A percentile compares a stretch with the other conserved stretches of the same genome.
Evolutionary conservation across 2,888 invertebrate genomes (phyloP).

Genomic region (Platycheirus rosarum): DNA sequence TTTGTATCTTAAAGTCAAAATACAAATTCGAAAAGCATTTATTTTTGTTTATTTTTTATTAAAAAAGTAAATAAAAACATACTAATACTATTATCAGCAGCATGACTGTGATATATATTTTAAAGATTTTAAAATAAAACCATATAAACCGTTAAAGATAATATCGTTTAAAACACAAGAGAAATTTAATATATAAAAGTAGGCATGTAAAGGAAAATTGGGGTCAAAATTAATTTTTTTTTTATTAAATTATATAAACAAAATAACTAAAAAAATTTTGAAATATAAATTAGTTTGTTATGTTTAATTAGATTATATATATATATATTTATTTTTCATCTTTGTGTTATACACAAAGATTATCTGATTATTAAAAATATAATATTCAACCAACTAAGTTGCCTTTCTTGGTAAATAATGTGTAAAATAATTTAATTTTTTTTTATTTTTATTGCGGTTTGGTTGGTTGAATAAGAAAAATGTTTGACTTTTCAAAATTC

Average conservation of each 20-base stretch:
- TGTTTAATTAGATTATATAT: constrained; percentile 1
- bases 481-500: constrained; percentile 37
- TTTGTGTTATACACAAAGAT: constrained; percentile 72
- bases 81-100: constrained; percentile 76
- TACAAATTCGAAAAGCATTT: constrained; percentile 25
- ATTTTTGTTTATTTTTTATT: constrained; percentile 43
- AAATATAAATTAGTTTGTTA: constrained; percentile 24
- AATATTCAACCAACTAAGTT: constrained; percentile 58
- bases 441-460: constrained; percentile 29
- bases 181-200: constrained; percentile 32
- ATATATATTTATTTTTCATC: constrained; percentile 27
- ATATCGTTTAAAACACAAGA: constrained; percentile 61
- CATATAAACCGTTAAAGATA: constrained; percentile 34
- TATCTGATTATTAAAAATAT: constrained; percentile 18
- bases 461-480: constrained; percentile 52
- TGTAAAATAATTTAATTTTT: constrained; percentile 43
- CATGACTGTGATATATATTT: constrained; percentile 77
- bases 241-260: constrained; percentile 59
- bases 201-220: constrained; percentile 60
- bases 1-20: constrained; percentile 36
- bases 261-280: constrained; percentile 46
- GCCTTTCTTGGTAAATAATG: constrained; percentile 49
- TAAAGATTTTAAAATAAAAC: constrained; percentile 60
- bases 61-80: constrained; percentile 52
- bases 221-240: constrained; percentile 73